Evolutionary conservation across 2,888 invertebrate genomes (phyloP).

Genomic region (Rotaria sp.): DNA sequence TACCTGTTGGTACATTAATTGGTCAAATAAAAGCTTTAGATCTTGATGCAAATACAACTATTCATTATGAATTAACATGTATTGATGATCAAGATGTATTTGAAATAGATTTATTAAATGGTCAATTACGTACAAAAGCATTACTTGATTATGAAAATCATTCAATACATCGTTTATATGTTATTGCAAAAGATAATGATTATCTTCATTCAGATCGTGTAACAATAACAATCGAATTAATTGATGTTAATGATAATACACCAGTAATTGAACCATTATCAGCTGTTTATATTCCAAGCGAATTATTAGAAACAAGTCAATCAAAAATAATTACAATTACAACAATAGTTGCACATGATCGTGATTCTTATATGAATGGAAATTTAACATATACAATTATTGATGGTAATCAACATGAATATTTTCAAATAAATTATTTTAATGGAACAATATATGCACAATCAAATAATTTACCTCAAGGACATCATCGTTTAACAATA

Average conservation of each 20-base stretch:
- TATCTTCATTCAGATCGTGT: constrained; percentile 39
- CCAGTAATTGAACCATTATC: background rate
- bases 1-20: constrained; percentile 35
- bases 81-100: constrained; percentile 41
- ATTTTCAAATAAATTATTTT: background rate
- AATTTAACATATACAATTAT: background rate
- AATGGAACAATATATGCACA: constrained; percentile 1
- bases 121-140: constrained; percentile 1
- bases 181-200: constrained; percentile 42
- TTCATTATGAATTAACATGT: constrained; percentile 40
- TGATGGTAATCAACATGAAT: constrained; percentile 16
- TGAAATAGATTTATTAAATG: constrained; percentile 41
- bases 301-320: background rate
- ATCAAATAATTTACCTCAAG: constrained; percentile 13
- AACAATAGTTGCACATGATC: background rate
- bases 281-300: constrained; percentile 4
- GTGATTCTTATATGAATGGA: background rate
- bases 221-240: constrained; percentile 36
- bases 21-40: constrained; percentile 42
- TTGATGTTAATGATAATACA: constrained; percentile 42
- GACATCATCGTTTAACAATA: background rate
- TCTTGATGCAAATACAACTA: constrained; percentile 41
- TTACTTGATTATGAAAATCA: constrained; percentile 4
- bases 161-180: constrained; percentile 38
- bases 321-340: background rate